Conservation (phyloP, 64 coral and sea anemone genomes). For the Montipora foliosa region DNA sequence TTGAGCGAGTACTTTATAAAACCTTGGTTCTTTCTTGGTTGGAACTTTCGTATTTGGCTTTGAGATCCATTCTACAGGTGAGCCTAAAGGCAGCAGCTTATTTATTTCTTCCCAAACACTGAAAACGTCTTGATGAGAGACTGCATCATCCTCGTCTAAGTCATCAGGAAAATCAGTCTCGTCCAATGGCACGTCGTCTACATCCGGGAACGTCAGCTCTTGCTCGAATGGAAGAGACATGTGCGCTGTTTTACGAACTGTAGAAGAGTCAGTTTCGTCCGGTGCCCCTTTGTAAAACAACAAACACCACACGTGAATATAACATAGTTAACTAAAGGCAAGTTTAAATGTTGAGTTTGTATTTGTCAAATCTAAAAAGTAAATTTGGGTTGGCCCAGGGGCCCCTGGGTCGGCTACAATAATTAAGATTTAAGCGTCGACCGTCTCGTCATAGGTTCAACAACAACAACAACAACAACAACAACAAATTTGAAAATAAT, state of each 20-base stretch:
- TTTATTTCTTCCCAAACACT: conserved; percentile 18
- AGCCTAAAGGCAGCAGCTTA: not conserved
- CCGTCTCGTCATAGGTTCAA: too few relatives aligned
- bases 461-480: too few relatives aligned
- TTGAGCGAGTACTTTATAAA: not conserved
- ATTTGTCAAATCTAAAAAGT: not conserved
- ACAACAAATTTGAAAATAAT: too few relatives aligned
- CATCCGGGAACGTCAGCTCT: not conserved
- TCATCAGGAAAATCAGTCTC: conserved; percentile 12
- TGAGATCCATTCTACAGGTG: not conserved
- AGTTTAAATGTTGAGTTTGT: not conserved
- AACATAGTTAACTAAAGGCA: not conserved
- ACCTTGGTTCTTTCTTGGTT: not conserved
- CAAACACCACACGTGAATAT: not conserved
- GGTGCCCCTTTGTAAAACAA: not conserved
- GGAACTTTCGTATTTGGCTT: conserved; percentile 15
- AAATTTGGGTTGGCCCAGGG: not conserved
- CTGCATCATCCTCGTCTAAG: not conserved
- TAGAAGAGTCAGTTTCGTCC: not conserved
- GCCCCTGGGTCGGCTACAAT: not conserved
- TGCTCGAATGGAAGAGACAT: not conserved
- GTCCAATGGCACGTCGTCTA: not conserved
- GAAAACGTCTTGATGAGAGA: not conserved
- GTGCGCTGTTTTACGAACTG: not conserved
- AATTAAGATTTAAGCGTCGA: not conserved